These are phyloP conservation scores for Pocillopora grandis DNA, from an alignment of 92 coral and sea anemone genomes.

Conservation along the genomic window DNA sequence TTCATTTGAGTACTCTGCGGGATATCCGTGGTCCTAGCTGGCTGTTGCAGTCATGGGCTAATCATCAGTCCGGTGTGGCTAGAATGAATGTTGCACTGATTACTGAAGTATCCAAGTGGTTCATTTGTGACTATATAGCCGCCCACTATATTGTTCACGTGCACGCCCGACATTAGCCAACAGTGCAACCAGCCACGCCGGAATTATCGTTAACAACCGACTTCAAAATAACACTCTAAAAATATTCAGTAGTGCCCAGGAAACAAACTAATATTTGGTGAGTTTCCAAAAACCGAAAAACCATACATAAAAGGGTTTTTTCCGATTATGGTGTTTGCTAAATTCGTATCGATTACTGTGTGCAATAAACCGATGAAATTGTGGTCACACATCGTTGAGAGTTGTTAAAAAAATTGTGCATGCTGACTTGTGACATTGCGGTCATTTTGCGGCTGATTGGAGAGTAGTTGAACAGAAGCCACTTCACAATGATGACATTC, in stretches of 20 bases:
- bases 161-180: slow-evolving; percentile 45
- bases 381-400: slow-evolving; percentile 48
- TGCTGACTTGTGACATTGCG: slow-evolving; percentile 32
- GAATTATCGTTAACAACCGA: slow-evolving; percentile 24
- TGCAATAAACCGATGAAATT: slow-evolving; percentile 32
- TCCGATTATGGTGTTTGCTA: not conserved
- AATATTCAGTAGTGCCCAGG: slow-evolving; percentile 25
- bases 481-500: slow-evolving; percentile 22
- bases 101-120: slow-evolving; percentile 38
- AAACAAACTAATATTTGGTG: slow-evolving; percentile 29
- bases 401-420: slow-evolving; percentile 14
- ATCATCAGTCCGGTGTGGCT: slow-evolving; percentile 15
- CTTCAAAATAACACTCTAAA: slow-evolving; percentile 15
- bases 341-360: slow-evolving; percentile 18
- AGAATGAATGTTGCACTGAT: slow-evolving; percentile 23
- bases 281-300: slow-evolving; percentile 1
- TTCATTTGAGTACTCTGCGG: slow-evolving; percentile 66
- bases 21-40: slow-evolving; percentile 33
- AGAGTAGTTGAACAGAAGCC: slow-evolving; percentile 4
- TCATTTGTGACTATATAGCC: slow-evolving; percentile 47
- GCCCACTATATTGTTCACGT: slow-evolving; percentile 57
- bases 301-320: slow-evolving; percentile 14
- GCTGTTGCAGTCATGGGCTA: slow-evolving; percentile 20
- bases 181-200: slow-evolving; percentile 54
- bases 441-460: slow-evolving; percentile 30